Evolutionary conservation across 1,140 invertebrate species (phyloP), one percentile per base, ranked within the genome.

Genomic region (Ylistrum balloti): DNA sequence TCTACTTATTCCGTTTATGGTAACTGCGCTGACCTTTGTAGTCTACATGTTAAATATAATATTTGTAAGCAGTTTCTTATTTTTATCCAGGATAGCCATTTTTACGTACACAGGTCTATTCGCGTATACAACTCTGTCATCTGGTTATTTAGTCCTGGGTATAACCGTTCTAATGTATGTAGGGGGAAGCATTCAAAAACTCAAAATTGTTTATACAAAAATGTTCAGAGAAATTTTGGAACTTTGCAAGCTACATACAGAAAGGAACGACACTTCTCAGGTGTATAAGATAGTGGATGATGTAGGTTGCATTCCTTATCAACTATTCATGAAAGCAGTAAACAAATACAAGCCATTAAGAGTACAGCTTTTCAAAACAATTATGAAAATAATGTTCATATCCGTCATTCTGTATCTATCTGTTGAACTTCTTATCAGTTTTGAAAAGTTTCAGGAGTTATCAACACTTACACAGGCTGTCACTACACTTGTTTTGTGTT

Each of bases 101-200:
- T 91, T 90, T 33, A 90, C 91, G 13, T 91, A 90, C 48, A 90
- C 91, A 9, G 91, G 91, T 10, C 32, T 91, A 32, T 91, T 91
- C 28, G 91, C 89, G 7, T 88, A 91, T 28, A 89, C 91, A n/a
- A 88, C 74, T 7, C 34, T 48, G 10, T 88, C 91, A 0, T 88
- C 88, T 15, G 89, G 91, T 3, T 91, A 91, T 32, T 33, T 91
- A 13, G 88, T 91, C 9, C 88, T 91, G 41, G 85, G 41, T n/a
- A 35, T 88, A 15, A 91, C 88, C 15, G 91, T 90, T 3, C 20
- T 89, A 9, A 86, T 90, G 87, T 91, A 91, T 22, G 33, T 90
- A 34, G 88, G 86, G 86, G 91, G 90, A 33, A 90, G 91, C 41
- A 28, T 90, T 15, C 34, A 90, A 28, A 74, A 86, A 2, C 74